phyloP scores from a whole-genome alignment of 2,797 vertebrate species.

The Lophius americanus region DNA sequence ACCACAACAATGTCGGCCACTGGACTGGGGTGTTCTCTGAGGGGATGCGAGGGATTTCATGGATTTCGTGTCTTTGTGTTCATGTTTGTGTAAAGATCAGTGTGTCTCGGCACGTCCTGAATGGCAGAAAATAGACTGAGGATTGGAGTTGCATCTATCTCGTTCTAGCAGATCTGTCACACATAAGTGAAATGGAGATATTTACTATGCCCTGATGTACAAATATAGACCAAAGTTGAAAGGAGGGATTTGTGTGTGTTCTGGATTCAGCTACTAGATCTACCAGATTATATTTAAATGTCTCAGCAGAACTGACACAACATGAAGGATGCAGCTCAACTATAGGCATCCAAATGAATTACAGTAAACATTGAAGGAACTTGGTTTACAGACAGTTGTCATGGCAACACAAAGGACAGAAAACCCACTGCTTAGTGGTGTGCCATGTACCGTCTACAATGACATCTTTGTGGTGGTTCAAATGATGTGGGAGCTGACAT shows the following conservation, averaged over 20 bases:
- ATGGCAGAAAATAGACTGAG: neutral
- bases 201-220: slow-evolving; percentile 3
- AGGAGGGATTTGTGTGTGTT: slow-evolving; percentile 16
- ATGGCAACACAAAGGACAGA: neutral
- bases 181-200: neutral
- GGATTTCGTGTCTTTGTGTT: slow-evolving; percentile 13
- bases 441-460: too few species aligned
- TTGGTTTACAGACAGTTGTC: neutral
- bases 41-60: slow-evolving; percentile 40
- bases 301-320: slow-evolving; percentile 6
- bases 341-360: slow-evolving; percentile 6
- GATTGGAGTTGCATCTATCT: slow-evolving; percentile 27
- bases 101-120: slow-evolving; percentile 1
- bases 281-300: slow-evolving; percentile 13
- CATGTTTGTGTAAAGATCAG: slow-evolving; percentile 24
- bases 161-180: neutral
- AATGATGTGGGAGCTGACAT: too few species aligned
- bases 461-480: too few species aligned
- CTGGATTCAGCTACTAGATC: slow-evolving; percentile 26
- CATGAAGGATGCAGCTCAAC: slow-evolving; percentile 8
- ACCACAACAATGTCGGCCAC: slow-evolving; percentile 60
- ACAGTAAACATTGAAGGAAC: neutral
- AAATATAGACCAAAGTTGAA: slow-evolving; percentile 12
- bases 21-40: slow-evolving; percentile 24
- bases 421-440: too few species aligned